phyloP scores from a whole-genome alignment of 2,888 invertebrate species.

The Heterodera filipjevi region DNA sequence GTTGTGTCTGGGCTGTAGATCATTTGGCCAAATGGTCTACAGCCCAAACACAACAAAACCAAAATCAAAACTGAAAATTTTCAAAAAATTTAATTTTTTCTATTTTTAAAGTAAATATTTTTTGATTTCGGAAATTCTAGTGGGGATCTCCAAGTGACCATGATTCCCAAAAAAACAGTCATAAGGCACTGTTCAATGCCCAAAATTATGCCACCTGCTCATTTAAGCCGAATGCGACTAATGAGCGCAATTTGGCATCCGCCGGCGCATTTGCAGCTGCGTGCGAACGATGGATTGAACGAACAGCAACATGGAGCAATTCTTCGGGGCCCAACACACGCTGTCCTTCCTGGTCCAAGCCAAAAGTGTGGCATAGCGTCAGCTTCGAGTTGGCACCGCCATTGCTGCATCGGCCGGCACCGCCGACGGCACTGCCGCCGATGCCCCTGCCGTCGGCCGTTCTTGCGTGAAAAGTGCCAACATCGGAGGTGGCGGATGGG shows the following conservation, averaged over 20 bases:
- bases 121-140: too few species aligned
- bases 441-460: constrained; percentile 75
- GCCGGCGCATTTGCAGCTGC: constrained; percentile 90
- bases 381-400: constrained; percentile 95
- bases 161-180: too few species aligned
- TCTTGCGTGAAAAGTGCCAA: background rate
- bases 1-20: too few species aligned
- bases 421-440: constrained; percentile 87
- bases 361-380: constrained; percentile 94
- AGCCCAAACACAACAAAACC: too few species aligned
- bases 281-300: constrained; percentile 91
- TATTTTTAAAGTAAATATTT: too few species aligned
- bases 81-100: too few species aligned
- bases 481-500: background rate
- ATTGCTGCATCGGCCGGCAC: constrained; percentile 95
- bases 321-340: constrained; percentile 86
- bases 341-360: constrained; percentile 89
- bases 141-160: too few species aligned
- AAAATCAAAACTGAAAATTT: too few species aligned
- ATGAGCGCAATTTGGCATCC: constrained; percentile 94
- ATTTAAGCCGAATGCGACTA: constrained; percentile 88
- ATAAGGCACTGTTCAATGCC: too few species aligned
- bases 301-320: constrained; percentile 78
- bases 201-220: constrained; percentile 40
- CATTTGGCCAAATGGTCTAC: too few species aligned